Evolutionary conservation across 2,888 invertebrate species (phyloP).

Genomic region (Tetragnatha montana): DNA sequence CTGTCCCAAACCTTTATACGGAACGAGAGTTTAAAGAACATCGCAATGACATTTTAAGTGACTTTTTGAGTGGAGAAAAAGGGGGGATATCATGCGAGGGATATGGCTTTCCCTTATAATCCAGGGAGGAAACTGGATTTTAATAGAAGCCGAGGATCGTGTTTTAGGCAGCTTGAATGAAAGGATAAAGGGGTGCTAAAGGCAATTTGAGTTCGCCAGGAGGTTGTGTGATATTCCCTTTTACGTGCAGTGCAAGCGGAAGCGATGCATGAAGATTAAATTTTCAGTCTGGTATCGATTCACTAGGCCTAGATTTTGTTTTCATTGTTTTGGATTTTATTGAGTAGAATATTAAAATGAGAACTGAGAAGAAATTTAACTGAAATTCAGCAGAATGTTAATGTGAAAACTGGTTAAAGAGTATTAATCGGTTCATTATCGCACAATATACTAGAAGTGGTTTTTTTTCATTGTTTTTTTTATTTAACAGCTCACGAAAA

Average conservation of each 20-base stretch:
- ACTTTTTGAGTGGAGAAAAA: conserved; percentile 9
- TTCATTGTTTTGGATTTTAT: no score
- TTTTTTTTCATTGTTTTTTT: no score
- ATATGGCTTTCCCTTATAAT: not conserved
- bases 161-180: not conserved
- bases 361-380: no score
- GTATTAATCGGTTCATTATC: no score
- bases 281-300: no score
- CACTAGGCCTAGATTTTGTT: no score
- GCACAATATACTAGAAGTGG: no score
- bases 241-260: not conserved
- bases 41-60: conserved; percentile 59
- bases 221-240: not conserved
- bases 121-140: not conserved
- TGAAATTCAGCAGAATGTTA: no score
- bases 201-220: conserved; percentile 1
- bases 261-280: no score
- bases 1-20: conserved; percentile 23
- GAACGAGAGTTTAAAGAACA: conserved; percentile 25
- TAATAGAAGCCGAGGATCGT: conserved; percentile 26
- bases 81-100: not conserved
- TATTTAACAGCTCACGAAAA: no score
- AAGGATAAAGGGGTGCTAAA: not conserved
- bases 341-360: no score
- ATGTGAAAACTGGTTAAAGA: no score